A percentile compares a stretch with the other conserved stretches of the same genome.
phyloP scores from a whole-genome alignment of 37 sponge, comb jelly and placozoan species.

The Chondrilla cf. caribensis region DNA sequence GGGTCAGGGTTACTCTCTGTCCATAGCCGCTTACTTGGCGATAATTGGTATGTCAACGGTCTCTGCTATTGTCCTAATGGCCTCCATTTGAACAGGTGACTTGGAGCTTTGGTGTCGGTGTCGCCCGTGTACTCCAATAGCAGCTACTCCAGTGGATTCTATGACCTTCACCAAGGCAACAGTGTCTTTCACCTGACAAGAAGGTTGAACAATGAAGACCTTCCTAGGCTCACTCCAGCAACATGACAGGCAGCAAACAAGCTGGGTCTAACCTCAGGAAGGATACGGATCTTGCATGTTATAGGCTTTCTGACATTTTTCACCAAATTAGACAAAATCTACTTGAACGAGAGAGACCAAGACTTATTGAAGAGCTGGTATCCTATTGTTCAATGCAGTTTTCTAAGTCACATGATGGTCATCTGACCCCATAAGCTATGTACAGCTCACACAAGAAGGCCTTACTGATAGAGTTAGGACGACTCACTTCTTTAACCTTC shows the following conservation, averaged over 20 bases:
- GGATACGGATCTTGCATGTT: conserved; percentile 94
- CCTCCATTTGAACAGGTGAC: conserved; percentile 75
- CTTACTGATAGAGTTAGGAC: no score
- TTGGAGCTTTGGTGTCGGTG: conserved; percentile 44
- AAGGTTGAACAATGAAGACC: not conserved
- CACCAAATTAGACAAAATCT: conserved; percentile 86
- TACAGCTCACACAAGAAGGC: not conserved
- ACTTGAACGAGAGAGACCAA: not conserved
- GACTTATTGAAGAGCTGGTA: not conserved
- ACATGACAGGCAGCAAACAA: no score
- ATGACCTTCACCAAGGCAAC: conserved; percentile 79
- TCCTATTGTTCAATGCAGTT: no score
- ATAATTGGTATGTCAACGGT: conserved; percentile 82
- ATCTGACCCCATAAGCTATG: not conserved
- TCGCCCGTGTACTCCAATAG: conserved; percentile 93
- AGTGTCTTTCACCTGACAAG: conserved; percentile 82
- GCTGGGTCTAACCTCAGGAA: conserved; percentile 75
- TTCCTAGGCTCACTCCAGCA: no score
- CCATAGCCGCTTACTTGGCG: conserved; percentile 67
- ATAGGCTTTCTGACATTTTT: conserved; percentile 69
- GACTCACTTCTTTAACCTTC: conserved; percentile 61
- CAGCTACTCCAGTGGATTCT: conserved; percentile 92
- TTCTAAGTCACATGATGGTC: not conserved
- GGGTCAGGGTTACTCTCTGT: not conserved
- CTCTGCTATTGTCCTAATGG: conserved; percentile 65